Base-by-base conservation (phyloP, 2,797 vertebrate species). In the Borostomias antarcticus region DNA sequence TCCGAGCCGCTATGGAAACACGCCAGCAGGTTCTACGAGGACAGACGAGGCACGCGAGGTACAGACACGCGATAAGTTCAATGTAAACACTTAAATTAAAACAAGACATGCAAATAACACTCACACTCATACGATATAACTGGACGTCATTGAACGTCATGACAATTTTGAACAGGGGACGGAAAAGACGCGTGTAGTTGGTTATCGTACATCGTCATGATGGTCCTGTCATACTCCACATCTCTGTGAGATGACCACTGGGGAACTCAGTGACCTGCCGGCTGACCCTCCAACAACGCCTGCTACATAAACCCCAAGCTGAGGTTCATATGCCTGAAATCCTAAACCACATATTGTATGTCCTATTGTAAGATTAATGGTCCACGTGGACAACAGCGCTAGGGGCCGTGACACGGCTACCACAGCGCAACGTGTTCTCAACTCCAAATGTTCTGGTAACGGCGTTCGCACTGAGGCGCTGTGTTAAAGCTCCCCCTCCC, bases 1-100 rank as follows among this genome's bases (percentile, higher is more conserved):
- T 98, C 96, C 0, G 95, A 94, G 17, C 95, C 95, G 0, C 96
- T 97, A 60, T 94, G 96, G 80, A 99, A 99, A 85, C 96, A 98
- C 1, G 94, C 93, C 62, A 99, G 89, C 15, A 99, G 92, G 82
- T 97, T 97, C 98, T 99, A 19, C 21, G 25, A 40, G 19, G 7
- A 43, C 13, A 29, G 13, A 53, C 13, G 11, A 63, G 29, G 25
- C 50, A 64, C 23, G 23, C 10, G 17, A 25, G 8, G 9, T 21
- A 5, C 35, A 21, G 2, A 25, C 57, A 37, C 57, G 5, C 35
- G 9, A 23, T 13, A 23, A n/a, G n/a, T n/a, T n/a, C n/a, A n/a
- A n/a, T n/a, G n/a, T n/a, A n/a, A n/a, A n/a, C n/a, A n/a, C n/a
- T n/a, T n/a, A n/a, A n/a, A n/a, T n/a, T n/a, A n/a, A n/a, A n/a